Percentiles rank a stretch among this genome's conserved stretches.
phyloP scores from a whole-genome alignment of 2,888 invertebrate genomes.

The Patella caerulea region DNA sequence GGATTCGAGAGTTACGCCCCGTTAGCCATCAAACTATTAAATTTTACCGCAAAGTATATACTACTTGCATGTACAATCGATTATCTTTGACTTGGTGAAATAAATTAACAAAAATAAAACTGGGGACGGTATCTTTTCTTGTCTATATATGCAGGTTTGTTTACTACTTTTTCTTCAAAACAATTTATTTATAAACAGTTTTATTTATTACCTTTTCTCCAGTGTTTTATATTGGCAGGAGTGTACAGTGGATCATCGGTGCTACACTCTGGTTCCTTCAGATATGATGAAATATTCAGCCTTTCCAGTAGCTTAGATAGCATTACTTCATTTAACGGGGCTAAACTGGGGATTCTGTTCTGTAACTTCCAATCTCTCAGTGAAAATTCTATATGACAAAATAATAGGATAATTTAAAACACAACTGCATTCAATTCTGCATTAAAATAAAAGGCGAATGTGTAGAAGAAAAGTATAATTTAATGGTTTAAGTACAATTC shows the following conservation, averaged over 20 bases:
- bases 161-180: no score
- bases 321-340: background rate
- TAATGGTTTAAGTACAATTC: no score
- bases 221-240: conserved; percentile 18
- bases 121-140: background rate
- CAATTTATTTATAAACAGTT: background rate
- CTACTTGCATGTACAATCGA: no score
- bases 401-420: no score
- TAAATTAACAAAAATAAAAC: no score
- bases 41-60: no score
- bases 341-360: conserved; percentile 15
- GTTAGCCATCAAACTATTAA: no score
- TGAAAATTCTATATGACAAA: conserved; percentile 22
- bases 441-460: no score
- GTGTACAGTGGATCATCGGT: conserved; percentile 11
- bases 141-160: background rate
- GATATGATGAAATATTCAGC: conserved; percentile 35
- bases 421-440: no score
- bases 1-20: no score
- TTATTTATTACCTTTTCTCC: conserved; percentile 26
- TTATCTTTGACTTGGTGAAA: no score
- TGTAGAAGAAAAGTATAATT: no score
- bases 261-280: conserved; percentile 26
- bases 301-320: conserved; percentile 33
- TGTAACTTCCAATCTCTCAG: conserved; percentile 19